These are phyloP conservation scores for Anolis apletophallus DNA, from an alignment of 2,797 vertebrate species.

Conservation along the genomic window DNA sequence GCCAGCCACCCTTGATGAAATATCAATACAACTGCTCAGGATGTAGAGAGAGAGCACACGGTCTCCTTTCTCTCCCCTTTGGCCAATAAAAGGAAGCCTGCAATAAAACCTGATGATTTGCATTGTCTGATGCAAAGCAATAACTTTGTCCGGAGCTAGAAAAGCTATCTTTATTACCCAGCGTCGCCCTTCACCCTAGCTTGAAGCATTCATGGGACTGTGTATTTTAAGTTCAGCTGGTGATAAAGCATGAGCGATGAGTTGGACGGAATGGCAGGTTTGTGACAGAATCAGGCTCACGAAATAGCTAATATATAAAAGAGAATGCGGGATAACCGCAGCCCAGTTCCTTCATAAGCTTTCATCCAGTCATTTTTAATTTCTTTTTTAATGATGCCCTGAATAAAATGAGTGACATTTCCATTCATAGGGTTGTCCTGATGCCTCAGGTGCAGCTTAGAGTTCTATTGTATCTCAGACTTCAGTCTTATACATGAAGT, in stretches of 20 bases:
- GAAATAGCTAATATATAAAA: neutral
- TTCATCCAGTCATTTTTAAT: neutral
- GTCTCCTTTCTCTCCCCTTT: neutral
- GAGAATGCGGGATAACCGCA: neutral
- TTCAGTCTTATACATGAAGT: neutral
- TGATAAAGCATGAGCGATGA: slow-evolving; percentile 1
- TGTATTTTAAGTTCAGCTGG: slow-evolving; percentile 9
- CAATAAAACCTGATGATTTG: slow-evolving; percentile 28
- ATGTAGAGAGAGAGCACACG: neutral
- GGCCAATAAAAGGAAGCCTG: slow-evolving; percentile 16
- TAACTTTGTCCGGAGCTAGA: neutral
- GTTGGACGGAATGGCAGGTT: neutral
- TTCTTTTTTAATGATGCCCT: neutral
- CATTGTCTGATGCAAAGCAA: slow-evolving; percentile 36
- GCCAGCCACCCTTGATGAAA: slow-evolving; percentile 24
- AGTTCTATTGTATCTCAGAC: slow-evolving; percentile 5
- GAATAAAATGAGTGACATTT: slow-evolving; percentile 6
- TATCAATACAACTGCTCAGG: slow-evolving; percentile 3
- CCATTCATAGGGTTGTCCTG: neutral
- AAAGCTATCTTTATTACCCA: slow-evolving; percentile 18
- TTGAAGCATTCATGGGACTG: neutral
- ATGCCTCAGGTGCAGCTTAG: neutral
- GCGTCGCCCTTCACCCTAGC: neutral
- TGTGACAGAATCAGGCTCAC: neutral
- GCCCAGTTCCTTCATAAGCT: neutral